Base-by-base conservation (phyloP, 2,797 vertebrate genomes). In the Poeciliopsis turneri region DNA sequence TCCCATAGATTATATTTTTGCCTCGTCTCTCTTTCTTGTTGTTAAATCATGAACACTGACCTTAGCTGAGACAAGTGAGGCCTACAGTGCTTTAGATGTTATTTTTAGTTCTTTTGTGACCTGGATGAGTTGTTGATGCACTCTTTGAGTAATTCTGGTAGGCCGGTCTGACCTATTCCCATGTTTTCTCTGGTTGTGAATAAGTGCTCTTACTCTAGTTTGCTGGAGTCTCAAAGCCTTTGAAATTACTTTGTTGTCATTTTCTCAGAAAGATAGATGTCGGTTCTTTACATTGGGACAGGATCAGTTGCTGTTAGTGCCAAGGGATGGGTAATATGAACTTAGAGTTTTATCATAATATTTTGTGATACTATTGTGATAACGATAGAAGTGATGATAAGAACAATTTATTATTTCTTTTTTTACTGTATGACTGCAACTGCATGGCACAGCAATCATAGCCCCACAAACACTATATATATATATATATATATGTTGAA, bases 121-220 rank as follows among this genome's bases (percentile, higher is more conserved):
- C 68, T 45, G 41, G 68, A 69, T 43, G 41, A 69, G 41, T 70
- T 70, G 41, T 45, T 46, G 43, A 70, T 72, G 57, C 68, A 28
- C 33, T 13, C 7, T 80, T 79, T 77, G 46, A 23, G 5, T 47
- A 51, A 76, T 79, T 76, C 64, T 78, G 82, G 57, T 76, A 82
- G 76, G 43, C 41, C 15, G 0, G 41, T 43, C 39, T 69, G 41
- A 69, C 68, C 68, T 46, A 70, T n/a, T 70, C 43, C 13, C 68
- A 70, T 70, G 43, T 45, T 28, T 70, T 45, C 12, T 45, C 39
- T 4, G 2, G 23, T 68, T 69, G 66, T 69, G 39, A 23, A 43
- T 68, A 45, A 70, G 12, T 23, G 33, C 33, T 66, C 36, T 68
- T 20, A 11, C 41, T 70, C 13, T 69, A 15, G 11, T 46, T 70